Evolutionary conservation across 1,140 invertebrate species (phyloP).

Genomic region (Neodiprion lecontei): DNA sequence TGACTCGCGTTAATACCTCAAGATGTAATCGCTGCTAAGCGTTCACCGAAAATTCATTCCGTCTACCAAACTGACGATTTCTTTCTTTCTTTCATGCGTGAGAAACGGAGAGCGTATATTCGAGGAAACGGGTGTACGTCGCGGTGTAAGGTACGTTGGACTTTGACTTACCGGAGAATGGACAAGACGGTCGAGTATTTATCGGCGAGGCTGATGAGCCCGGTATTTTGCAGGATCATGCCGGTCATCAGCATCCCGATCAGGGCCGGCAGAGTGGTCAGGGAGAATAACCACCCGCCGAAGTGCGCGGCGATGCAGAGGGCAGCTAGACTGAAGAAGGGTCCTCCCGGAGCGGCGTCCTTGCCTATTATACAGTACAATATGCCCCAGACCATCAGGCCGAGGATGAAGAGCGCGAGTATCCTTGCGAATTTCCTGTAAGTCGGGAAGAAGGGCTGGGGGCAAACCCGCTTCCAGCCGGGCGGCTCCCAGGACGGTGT

Average conservation of each 20-base stretch:
- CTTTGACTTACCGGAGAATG: slow-evolving; percentile 68
- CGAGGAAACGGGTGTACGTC: too few species aligned
- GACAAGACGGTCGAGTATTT: slow-evolving; percentile 68
- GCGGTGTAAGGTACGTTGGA: too few species aligned
- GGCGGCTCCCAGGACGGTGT: slow-evolving; percentile 79
- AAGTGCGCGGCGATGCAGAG: slow-evolving; percentile 80
- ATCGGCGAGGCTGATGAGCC: slow-evolving; percentile 73
- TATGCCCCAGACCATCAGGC: slow-evolving; percentile 78
- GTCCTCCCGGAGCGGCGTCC: slow-evolving; percentile 78
- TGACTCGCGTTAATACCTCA: too few species aligned
- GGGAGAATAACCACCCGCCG: slow-evolving; percentile 77
- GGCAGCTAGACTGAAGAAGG: slow-evolving; percentile 79
- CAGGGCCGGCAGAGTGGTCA: slow-evolving; percentile 83
- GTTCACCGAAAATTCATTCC: too few species aligned
- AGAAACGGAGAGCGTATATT: too few species aligned
- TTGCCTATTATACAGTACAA: slow-evolving; percentile 76
- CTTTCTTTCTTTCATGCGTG: too few species aligned
- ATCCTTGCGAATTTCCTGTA: slow-evolving; percentile 79
- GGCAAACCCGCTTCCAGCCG: slow-evolving; percentile 77
- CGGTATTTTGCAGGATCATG: slow-evolving; percentile 79
- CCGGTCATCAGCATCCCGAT: slow-evolving; percentile 88
- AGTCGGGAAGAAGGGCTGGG: slow-evolving; percentile 81
- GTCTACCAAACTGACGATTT: too few species aligned
- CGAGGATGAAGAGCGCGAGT: slow-evolving; percentile 72
- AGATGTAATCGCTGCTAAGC: too few species aligned